phyloP scores from a whole-genome alignment of 2,797 vertebrate genomes.

The Neopelma chrysocephalum region DNA sequence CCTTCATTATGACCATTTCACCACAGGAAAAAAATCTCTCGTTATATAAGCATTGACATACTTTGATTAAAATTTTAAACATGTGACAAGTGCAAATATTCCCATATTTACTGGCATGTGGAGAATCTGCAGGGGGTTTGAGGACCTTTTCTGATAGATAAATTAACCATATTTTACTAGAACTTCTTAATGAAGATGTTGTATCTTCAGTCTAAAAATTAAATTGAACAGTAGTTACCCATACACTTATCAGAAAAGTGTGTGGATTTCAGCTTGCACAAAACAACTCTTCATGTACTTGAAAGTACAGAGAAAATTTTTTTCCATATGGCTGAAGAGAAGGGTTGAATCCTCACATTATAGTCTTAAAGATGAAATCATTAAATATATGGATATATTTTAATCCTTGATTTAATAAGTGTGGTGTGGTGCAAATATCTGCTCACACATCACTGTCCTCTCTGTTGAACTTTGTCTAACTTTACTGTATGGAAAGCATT shows the following conservation, averaged over 20 bases:
- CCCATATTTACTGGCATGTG: neutral
- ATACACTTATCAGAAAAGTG: neutral
- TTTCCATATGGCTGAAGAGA: neutral
- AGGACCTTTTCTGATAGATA: neutral
- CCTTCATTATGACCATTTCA: conserved; percentile 15
- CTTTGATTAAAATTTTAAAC: conserved; percentile 62
- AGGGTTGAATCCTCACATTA: neutral
- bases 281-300: neutral
- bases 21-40: neutral
- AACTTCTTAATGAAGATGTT: conserved; percentile 25
- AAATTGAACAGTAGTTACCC: neutral
- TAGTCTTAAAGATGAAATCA: neutral
- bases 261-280: neutral
- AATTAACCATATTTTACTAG: neutral
- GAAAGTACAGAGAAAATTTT: neutral
- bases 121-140: conserved; percentile 24
- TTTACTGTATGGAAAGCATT: neutral
- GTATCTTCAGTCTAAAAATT: neutral
- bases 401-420: neutral
- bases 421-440: neutral
- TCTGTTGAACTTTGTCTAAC: neutral
- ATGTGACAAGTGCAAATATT: conserved; percentile 39
- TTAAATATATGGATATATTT: neutral
- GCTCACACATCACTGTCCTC: neutral
- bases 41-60: conserved; percentile 3